A percentile compares a stretch with the other conserved stretches of the same genome.
These are phyloP conservation scores for Parasteatoda tepidariorum DNA, from an alignment of 1,140 invertebrate species.

Conservation along the genomic window DNA sequence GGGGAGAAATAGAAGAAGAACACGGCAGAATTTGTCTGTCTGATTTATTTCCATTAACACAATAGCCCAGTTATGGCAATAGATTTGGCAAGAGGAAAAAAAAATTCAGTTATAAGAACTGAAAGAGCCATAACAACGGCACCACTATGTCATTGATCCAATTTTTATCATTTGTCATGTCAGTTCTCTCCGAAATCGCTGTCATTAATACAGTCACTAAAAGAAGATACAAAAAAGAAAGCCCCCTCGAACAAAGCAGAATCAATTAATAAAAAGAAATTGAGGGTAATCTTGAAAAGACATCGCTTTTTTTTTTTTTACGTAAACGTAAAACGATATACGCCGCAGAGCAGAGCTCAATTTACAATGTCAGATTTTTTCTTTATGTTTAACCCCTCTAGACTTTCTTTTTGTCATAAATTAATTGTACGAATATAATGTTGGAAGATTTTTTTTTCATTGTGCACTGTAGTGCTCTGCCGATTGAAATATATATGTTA, in stretches of 20 bases:
- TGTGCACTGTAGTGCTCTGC: no score
- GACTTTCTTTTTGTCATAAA: no score
- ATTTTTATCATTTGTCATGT: conserved; percentile 17
- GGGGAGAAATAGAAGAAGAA: no score
- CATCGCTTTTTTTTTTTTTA: conserved; percentile 12
- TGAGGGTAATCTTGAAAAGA: conserved; percentile 25
- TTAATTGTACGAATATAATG: no score
- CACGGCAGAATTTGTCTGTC: no score
- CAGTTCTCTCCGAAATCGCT: not conserved
- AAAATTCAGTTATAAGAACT: not conserved
- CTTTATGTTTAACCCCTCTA: no score
- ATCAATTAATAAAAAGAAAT: conserved; percentile 42
- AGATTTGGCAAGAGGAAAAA: not conserved
- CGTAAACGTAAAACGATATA: not conserved
- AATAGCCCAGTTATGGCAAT: not conserved
- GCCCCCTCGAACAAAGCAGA: conserved; percentile 15
- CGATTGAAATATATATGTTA: no score
- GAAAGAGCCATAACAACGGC: not conserved
- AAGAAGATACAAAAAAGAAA: not conserved
- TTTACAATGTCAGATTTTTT: not conserved
- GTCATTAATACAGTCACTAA: not conserved
- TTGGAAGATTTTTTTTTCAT: no score
- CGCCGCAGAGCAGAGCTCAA: not conserved
- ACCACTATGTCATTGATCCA: conserved; percentile 1
- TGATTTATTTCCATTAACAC: not conserved